Percentiles rank a stretch among this genome's conserved stretches.
Conservation (phyloP, 2,113 vertebrate genomes). For the Amia ocellicauda region DNA sequence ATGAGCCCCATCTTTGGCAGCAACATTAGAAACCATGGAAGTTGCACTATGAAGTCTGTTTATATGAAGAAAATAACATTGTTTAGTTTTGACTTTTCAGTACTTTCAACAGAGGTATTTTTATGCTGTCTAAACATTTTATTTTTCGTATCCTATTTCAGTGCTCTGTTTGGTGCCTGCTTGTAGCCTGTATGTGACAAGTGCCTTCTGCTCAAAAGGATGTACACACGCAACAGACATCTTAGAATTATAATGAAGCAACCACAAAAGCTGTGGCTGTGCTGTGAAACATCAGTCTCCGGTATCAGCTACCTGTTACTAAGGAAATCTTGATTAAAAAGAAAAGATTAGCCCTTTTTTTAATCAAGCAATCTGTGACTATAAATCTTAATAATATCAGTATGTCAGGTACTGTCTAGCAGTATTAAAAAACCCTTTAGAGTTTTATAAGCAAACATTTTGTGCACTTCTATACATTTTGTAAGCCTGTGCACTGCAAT, state of each 20-base stretch:
- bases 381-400: background rate
- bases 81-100: no score
- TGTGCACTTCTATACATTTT: background rate
- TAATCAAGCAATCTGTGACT: background rate
- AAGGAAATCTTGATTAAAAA: slow-evolving; percentile 5
- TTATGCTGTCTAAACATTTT: no score
- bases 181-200: no score
- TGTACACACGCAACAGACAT: slow-evolving; percentile 10
- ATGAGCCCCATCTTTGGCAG: no score
- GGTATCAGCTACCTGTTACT: slow-evolving; percentile 24
- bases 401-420: no score
- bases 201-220: background rate
- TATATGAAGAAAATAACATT: no score
- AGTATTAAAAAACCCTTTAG: no score
- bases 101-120: no score
- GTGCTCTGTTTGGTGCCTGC: no score
- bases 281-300: background rate
- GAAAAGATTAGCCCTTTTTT: background rate
- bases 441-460: background rate
- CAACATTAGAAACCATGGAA: no score
- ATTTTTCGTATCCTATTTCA: no score
- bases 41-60: no score
- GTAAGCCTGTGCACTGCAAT: background rate
- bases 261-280: slow-evolving; percentile 12
- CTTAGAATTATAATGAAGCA: background rate